Percentiles rank a stretch among this genome's conserved stretches.
These are phyloP conservation scores for Pollachius pollachius DNA, from an alignment of 2,113 vertebrate genomes.

Conservation along the genomic window DNA sequence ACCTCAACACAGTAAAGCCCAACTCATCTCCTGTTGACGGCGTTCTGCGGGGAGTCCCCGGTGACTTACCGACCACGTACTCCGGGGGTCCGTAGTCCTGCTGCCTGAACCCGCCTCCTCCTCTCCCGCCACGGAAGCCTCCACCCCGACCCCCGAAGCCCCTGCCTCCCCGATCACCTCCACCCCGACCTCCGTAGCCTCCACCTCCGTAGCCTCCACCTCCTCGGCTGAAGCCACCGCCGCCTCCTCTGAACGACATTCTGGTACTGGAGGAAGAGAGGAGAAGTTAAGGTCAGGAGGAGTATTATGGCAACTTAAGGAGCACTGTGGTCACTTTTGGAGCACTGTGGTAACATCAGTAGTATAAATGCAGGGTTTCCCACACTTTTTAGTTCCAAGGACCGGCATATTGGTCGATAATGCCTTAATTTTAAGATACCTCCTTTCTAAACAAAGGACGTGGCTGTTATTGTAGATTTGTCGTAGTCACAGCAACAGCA, in stretches of 20 bases:
- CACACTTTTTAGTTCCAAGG: too few relatives aligned
- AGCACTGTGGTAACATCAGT: too few relatives aligned
- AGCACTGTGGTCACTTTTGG: too few relatives aligned
- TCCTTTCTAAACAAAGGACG: too few relatives aligned
- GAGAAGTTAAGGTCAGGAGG: too few relatives aligned
- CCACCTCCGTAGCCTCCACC: conserved; percentile 50
- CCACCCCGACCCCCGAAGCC: conserved; percentile 41
- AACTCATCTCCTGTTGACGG: not conserved
- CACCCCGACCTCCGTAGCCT: conserved; percentile 38
- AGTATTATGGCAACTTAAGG: too few relatives aligned
- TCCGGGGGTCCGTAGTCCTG: conserved; percentile 96
- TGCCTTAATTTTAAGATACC: too few relatives aligned
- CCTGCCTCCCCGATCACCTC: conserved; percentile 39
- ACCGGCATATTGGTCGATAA: too few relatives aligned
- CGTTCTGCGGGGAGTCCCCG: not conserved
- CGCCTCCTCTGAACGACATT: conserved; percentile 89
- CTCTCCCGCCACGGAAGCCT: conserved; percentile 37
- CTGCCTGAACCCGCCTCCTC: conserved; percentile 81
- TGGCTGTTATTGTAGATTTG: too few relatives aligned
- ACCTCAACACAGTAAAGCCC: too few relatives aligned
- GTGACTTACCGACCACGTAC: conserved; percentile 86
- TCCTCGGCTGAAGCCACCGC: conserved; percentile 6
- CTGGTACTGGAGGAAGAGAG: conserved; percentile 13
- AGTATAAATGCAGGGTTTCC: too few relatives aligned
- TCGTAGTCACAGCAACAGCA: too few relatives aligned